A percentile compares a stretch with the other conserved stretches of the same genome.
These are phyloP conservation scores for Ammodytes dubius DNA, from an alignment of 2,113 vertebrate species.

Conservation along the genomic window DNA sequence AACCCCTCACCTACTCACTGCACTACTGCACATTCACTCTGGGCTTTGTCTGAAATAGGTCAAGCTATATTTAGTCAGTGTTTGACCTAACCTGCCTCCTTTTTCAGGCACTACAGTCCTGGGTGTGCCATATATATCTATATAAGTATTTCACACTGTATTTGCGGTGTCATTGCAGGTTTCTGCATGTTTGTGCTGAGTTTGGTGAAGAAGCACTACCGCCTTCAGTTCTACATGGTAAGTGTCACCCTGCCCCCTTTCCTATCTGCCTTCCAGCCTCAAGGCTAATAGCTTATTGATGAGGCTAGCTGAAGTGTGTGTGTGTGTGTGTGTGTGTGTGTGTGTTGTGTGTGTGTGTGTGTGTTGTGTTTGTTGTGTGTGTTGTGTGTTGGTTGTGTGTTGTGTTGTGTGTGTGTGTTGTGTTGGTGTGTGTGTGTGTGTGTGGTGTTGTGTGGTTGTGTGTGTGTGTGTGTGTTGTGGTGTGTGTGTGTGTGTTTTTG, in stretches of 20 bases:
- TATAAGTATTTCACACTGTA: not conserved
- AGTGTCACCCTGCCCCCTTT: conserved; percentile 54
- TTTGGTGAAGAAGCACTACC: conserved; percentile 98
- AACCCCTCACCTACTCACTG: not conserved
- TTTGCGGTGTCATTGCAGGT: conserved; percentile 76
- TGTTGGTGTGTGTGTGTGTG: no score
- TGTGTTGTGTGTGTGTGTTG: no score
- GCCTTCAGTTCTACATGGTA: conserved; percentile 99
- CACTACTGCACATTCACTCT: conserved; percentile 11
- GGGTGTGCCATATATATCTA: not conserved
- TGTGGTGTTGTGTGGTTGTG: no score
- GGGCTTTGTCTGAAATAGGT: conserved; percentile 51
- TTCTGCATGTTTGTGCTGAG: conserved; percentile 99
- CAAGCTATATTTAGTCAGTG: conserved; percentile 43
- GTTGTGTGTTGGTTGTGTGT: no score
- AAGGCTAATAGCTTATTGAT: conserved; percentile 56
- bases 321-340: no score
- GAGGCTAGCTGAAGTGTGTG: not conserved
- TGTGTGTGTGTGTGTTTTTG: no score
- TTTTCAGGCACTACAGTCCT: not conserved
- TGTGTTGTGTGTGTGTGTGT: no score
- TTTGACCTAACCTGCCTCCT: conserved; percentile 24
- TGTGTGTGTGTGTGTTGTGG: no score
- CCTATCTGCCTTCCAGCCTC: not conserved
- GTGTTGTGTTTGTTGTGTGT: no score